phyloP scores from a whole-genome alignment of 2,113 vertebrate species.

The Gymnogyps californianus region DNA sequence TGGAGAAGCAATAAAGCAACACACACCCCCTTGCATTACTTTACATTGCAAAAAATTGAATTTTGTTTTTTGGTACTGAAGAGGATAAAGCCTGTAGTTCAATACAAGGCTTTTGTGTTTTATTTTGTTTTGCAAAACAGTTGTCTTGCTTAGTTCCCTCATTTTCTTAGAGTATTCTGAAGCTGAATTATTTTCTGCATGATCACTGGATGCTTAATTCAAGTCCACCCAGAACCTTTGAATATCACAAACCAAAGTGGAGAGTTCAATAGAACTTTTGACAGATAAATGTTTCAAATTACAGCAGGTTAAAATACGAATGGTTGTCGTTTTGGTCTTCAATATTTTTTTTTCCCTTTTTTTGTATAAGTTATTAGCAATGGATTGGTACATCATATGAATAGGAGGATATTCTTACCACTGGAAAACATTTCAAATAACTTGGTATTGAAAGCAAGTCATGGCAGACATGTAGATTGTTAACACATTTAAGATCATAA shows the following conservation, averaged over 20 bases:
- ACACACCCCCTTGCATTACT: neutral
- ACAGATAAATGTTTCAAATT: neutral
- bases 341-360: rapidly evolving
- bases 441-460: neutral
- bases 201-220: neutral
- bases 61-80: neutral
- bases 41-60: neutral
- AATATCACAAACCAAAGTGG: neutral
- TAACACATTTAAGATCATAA: neutral
- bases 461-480: neutral
- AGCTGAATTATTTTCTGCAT: neutral
- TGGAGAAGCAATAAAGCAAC: neutral
- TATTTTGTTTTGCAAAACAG: neutral
- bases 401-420: neutral
- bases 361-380: neutral
- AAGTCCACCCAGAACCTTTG: neutral
- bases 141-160: neutral
- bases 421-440: neutral
- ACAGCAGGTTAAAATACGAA: neutral
- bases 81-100: neutral
- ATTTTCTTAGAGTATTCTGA: neutral
- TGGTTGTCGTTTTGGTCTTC: neutral
- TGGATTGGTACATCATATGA: neutral
- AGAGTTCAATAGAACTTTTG: neutral
- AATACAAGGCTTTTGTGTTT: neutral